Evolutionary conservation across 2,888 invertebrate species (phyloP).

Genomic region (Prosopocoilus inquinatus): DNA sequence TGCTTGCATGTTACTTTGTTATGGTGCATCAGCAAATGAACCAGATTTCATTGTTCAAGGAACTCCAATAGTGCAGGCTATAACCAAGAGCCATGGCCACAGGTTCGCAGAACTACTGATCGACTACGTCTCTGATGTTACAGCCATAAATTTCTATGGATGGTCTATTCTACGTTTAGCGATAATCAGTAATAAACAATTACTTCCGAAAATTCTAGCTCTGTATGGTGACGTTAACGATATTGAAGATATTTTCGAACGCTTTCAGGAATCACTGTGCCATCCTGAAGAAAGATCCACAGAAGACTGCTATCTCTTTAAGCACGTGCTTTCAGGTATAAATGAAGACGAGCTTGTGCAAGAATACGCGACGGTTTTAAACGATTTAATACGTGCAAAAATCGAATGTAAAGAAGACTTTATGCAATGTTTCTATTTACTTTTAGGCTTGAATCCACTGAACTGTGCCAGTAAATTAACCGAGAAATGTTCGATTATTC

Average conservation of each 20-base stretch:
- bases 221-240: neutral
- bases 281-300: too few species aligned
- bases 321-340: too few species aligned
- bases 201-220: neutral
- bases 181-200: neutral
- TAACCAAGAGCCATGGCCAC: neutral
- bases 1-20: neutral
- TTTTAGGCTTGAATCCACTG: too few species aligned
- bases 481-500: too few species aligned
- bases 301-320: too few species aligned
- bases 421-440: too few species aligned
- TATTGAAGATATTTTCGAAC: neutral
- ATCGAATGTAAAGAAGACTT: too few species aligned
- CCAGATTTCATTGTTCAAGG: neutral
- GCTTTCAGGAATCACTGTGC: too few species aligned
- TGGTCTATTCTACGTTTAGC: neutral
- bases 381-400: too few species aligned
- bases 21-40: slow-evolving; percentile 3
- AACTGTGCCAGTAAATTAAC: too few species aligned
- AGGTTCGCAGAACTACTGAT: neutral
- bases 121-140: neutral
- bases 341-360: too few species aligned
- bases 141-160: neutral
- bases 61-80: neutral
- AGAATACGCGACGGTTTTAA: too few species aligned